Percentiles rank a stretch among this genome's conserved stretches.
phyloP scores from a whole-genome alignment of 2,797 vertebrate genomes.

The Mus spretus region DNA sequence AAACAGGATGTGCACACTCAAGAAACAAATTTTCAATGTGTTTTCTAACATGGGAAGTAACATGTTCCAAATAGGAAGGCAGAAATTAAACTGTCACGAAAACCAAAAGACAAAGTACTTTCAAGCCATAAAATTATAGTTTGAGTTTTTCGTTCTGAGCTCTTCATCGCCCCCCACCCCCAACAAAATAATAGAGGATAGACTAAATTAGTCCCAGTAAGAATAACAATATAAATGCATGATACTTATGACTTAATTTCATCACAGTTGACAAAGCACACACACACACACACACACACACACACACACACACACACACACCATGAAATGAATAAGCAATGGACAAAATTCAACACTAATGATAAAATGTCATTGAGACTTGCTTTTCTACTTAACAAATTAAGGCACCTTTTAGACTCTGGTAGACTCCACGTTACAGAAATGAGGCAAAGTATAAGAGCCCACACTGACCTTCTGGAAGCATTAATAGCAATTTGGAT shows the following conservation, averaged over 20 bases:
- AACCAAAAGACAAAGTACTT: conserved; percentile 4
- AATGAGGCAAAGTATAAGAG: not conserved
- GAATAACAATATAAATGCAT: no score
- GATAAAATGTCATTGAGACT: not conserved
- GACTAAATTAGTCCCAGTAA: not conserved
- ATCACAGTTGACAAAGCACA: not conserved
- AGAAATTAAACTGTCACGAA: not conserved
- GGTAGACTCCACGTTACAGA: not conserved
- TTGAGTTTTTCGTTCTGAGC: not conserved
- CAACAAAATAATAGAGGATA: not conserved
- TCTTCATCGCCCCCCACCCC: no score
- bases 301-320: not conserved
- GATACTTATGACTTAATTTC: not conserved
- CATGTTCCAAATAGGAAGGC: not conserved
- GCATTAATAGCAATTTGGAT: not conserved
- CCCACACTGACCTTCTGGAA: not conserved
- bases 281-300: not conserved
- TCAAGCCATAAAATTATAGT: not conserved
- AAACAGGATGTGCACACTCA: not conserved
- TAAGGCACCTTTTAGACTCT: not conserved
- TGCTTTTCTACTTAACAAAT: not conserved
- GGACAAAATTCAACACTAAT: not conserved
- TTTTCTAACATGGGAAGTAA: not conserved
- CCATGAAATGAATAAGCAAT: not conserved
- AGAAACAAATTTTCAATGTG: not conserved